Base-by-base conservation (phyloP, 1,140 invertebrate species). In the Drosophila nikananu region DNA sequence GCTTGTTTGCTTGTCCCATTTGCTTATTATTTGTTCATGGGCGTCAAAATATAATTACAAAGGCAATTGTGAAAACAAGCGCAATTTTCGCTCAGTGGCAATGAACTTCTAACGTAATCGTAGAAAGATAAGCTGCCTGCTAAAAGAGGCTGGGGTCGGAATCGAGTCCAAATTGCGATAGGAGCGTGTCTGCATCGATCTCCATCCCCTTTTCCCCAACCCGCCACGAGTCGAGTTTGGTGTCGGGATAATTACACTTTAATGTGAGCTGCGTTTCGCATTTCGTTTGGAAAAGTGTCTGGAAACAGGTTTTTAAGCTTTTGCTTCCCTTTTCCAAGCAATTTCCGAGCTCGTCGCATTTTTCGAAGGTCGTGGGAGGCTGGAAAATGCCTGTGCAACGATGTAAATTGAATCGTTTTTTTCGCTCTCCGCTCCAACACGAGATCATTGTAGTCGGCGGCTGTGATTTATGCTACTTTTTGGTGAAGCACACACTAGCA, bases 381-480 rank as follows among this genome's bases (percentile, higher is more conserved):
- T 60, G 42, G 49, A 58, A 67, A 70, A 59, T n/a, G 46, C 42
- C 63, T 60, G 30, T 61, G 30, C 13, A 62, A 77, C 61, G 64
- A 74, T 68, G 72, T 48, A 25, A 60, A 68, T 54, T 73, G 70
- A 77, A 77, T 77, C 15, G 48, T 74, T 70, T 61, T 77, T 70
- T 70, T 49, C 12, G 49, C 37, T 37, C 32, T 58, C n/a, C 39
- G 42, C 30, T 39, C 17, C 35, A 62, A 71, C 84, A 87, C 84
- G 84, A 84, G 84, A 89, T 81, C 62, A 60, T 68, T 84, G 51
- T 49, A 19, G 30, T 58, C 44, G 32, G 15, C 25, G 23, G 25
- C 65, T 59, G 62, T 87, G 84, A 87, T 81, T 87, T 87, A 87
- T 81, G 84, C 15, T 59, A 10, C 7, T 60, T 65, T 39, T 67